These are phyloP conservation scores for Lucifuga dentata DNA, from an alignment of 2,113 vertebrate genomes.

Conservation along the genomic window DNA sequence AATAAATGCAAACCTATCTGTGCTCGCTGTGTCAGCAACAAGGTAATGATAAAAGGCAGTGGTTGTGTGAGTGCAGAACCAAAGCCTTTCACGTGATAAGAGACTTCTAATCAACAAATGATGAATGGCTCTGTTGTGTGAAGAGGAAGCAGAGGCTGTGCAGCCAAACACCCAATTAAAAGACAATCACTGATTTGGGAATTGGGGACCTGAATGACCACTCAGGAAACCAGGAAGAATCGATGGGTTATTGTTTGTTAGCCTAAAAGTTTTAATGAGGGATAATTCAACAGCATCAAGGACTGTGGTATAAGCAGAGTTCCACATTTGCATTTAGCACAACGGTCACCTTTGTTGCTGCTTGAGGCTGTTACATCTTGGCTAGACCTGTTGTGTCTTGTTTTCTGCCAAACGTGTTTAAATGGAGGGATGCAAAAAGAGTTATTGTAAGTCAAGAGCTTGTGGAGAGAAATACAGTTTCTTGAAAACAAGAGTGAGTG, in stretches of 20 bases:
- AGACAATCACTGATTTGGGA: constrained; percentile 41
- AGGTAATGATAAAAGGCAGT: constrained; percentile 1
- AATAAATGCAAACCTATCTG: neutral
- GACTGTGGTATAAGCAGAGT: constrained; percentile 6
- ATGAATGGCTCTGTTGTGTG: constrained; percentile 51
- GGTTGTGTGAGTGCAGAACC: neutral
- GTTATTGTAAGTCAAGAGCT: neutral
- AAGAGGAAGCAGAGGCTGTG: constrained; percentile 6
- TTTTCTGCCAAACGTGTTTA: constrained; percentile 42
- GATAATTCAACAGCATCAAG: constrained; percentile 25
- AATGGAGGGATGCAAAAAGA: neutral
- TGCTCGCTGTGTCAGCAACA: constrained; percentile 27
- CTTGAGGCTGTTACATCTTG: constrained; percentile 15
- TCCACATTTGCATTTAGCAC: constrained; percentile 49
- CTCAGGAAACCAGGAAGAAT: constrained; percentile 4
- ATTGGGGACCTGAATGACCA: constrained; percentile 13
- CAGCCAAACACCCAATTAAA: constrained; percentile 49
- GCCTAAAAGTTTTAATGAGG: constrained; percentile 17
- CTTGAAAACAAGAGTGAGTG: too few relatives aligned
- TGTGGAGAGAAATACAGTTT: neutral
- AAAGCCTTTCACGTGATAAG: constrained; percentile 6
- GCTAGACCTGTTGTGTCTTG: constrained; percentile 16
- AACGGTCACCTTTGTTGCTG: constrained; percentile 30
- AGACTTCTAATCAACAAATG: constrained; percentile 46
- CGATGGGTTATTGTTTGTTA: constrained; percentile 12